Conservation (phyloP, 2,113 vertebrate genomes). For the Perognathus longimembris region DNA sequence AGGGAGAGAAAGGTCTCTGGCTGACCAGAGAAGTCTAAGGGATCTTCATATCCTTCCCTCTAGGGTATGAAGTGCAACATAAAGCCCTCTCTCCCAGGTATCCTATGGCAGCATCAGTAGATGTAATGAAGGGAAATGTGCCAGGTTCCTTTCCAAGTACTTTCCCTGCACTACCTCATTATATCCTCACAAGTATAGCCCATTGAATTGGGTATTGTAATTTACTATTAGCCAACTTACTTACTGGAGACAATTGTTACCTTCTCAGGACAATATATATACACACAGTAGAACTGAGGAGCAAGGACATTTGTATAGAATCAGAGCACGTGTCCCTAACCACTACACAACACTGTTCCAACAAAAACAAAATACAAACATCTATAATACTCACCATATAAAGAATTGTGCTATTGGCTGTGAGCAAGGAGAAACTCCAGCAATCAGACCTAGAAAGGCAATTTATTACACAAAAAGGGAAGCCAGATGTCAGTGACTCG, state of each 20-base stretch:
- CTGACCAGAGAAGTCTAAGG: neutral
- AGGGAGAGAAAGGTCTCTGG: neutral
- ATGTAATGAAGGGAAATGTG: neutral
- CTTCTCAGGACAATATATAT: neutral
- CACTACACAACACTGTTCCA: neutral
- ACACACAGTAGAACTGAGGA: neutral
- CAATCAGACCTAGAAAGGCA: neutral
- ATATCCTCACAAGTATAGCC: neutral
- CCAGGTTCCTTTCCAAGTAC: neutral
- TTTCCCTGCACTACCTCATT: too few relatives aligned
- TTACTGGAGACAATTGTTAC: neutral
- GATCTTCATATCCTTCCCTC: neutral
- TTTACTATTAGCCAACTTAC: neutral
- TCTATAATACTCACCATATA: neutral
- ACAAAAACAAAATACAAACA: neutral
- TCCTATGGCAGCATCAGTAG: neutral
- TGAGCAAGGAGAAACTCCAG: neutral
- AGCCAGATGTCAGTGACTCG: neutral
- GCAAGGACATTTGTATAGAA: neutral
- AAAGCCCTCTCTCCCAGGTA: neutral
- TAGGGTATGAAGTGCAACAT: too few relatives aligned
- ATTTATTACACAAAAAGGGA: neutral
- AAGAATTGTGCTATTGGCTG: neutral
- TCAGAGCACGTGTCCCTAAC: neutral
- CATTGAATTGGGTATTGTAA: neutral